A percentile compares a stretch with the other conserved stretches of the same genome.
These are phyloP conservation scores for western clawed frog (Xenopus tropicalis) DNA, from an alignment of 2,113 vertebrate genomes.

Conservation along the genomic window UCB_Xtro_10.0 CM004447.2:12545001-12545500, in stretches of 20 bases:
- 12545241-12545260: slow-evolving; percentile 26
- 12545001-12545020: slow-evolving; percentile 8
- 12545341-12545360: slow-evolving; percentile 15
- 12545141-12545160: slow-evolving; percentile 21
- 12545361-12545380: slow-evolving; percentile 11
- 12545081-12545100: slow-evolving; percentile 40
- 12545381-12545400: not conserved
- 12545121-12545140: slow-evolving; percentile 30
- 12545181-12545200: slow-evolving; percentile 2
- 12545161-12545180: slow-evolving; percentile 19
- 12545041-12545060: slow-evolving; percentile 37
- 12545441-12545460: too few relatives aligned
- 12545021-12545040: slow-evolving; percentile 66
- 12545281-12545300: slow-evolving; percentile 31
- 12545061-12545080: slow-evolving; percentile 41
- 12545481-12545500: too few relatives aligned
- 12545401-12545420: slow-evolving; percentile 1
- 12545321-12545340: slow-evolving; percentile 6
- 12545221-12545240: slow-evolving; percentile 8
- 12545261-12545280: slow-evolving; percentile 19
- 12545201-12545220: slow-evolving; percentile 12
- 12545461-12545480: too few relatives aligned
- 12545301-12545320: slow-evolving; percentile 20
- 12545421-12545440: not conserved
- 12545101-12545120: slow-evolving; percentile 16